phyloP scores from a whole-genome alignment of 2,113 vertebrate species.

The Halichoerus grypus region DNA sequence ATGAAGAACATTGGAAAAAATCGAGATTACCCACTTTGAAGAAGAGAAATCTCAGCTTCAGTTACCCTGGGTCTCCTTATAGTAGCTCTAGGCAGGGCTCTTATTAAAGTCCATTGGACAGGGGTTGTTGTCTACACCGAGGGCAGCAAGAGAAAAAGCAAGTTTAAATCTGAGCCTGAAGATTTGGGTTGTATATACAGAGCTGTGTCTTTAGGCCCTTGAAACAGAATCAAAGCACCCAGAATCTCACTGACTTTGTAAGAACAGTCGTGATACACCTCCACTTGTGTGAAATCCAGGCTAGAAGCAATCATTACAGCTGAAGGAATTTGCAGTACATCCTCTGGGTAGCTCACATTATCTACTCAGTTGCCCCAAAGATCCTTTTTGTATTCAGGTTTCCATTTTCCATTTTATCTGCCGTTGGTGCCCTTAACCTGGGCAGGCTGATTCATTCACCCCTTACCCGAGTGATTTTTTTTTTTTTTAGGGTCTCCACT shows the following conservation, averaged over 20 bases:
- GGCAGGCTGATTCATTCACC: neutral
- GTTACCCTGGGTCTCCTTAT: neutral
- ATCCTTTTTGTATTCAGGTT: neutral
- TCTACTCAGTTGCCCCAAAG: neutral
- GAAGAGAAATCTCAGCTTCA: neutral
- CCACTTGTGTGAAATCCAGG: slow-evolving; percentile 31
- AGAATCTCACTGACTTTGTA: neutral
- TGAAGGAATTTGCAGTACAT: neutral
- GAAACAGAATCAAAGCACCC: neutral
- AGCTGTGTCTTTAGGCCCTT: neutral
- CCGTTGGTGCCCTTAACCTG: neutral
- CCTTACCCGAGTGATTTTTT: neutral
- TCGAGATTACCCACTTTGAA: neutral
- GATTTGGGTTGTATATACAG: neutral
- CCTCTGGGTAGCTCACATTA: neutral
- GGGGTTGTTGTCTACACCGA: neutral
- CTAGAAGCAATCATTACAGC: neutral
- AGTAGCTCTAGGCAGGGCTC: neutral
- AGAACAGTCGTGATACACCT: neutral
- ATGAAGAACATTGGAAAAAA: neutral
- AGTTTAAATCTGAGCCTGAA: neutral
- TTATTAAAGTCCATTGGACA: neutral
- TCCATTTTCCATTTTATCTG: neutral
- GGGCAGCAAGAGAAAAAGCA: neutral
- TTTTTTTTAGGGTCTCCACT: neutral